These are phyloP conservation scores for Sylvicapra grimmia DNA, from an alignment of 2,113 vertebrate genomes.

Conservation along the genomic window DNA sequence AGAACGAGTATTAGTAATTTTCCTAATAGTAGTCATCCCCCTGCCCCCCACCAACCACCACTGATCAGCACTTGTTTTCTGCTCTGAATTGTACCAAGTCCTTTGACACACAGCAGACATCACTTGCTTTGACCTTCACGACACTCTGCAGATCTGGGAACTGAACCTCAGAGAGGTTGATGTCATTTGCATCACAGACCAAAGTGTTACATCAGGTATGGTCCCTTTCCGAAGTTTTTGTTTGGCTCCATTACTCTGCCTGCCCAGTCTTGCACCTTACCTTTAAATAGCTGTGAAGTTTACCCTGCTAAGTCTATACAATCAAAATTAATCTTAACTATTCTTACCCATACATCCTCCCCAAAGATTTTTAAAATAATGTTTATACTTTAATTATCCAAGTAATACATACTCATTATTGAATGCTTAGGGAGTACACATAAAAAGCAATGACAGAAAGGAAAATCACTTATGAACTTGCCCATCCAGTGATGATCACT, in stretches of 20 bases:
- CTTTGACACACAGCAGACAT: neutral
- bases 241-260: neutral
- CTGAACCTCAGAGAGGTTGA: neutral
- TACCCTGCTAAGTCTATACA: neutral
- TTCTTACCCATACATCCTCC: neutral
- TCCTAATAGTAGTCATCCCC: neutral
- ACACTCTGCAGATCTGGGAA: neutral
- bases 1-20: neutral
- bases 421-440: neutral
- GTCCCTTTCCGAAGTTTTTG: neutral
- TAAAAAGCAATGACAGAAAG: neutral
- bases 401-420: neutral
- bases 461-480: neutral
- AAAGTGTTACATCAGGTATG: fast-evolving
- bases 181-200: neutral
- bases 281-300: neutral
- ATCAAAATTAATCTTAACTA: neutral
- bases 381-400: neutral
- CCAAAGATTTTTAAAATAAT: neutral
- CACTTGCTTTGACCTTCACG: neutral
- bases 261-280: neutral
- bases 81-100: neutral
- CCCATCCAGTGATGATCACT: neutral
- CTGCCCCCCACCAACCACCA: neutral
- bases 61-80: neutral